A percentile compares a stretch with the other conserved stretches of the same genome.
These are phyloP conservation scores for Oreonectes daqikongensis DNA, from an alignment of 2,797 vertebrate species.

Conservation along the genomic window DNA sequence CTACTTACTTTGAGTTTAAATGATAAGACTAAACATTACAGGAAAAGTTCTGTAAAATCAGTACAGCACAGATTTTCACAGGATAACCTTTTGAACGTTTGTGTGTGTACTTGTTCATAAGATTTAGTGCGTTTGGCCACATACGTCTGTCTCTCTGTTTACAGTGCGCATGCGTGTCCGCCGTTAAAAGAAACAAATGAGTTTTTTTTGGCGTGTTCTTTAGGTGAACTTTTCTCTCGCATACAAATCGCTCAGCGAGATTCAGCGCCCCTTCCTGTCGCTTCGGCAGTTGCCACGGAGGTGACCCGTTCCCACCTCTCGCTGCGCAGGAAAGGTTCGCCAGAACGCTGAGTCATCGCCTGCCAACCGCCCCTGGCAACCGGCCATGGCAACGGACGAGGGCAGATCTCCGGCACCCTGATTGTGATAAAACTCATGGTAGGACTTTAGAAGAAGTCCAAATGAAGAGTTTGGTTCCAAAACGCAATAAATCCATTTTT, in stretches of 20 bases:
- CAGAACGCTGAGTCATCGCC: conserved; percentile 57
- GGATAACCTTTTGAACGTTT: conserved; percentile 17
- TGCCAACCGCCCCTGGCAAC: conserved; percentile 45
- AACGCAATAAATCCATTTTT: no score
- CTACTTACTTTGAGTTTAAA: no score
- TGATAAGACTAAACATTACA: no score
- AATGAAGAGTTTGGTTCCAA: no score
- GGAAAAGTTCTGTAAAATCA: not conserved
- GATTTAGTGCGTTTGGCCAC: conserved; percentile 15
- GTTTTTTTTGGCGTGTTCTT: conserved; percentile 14
- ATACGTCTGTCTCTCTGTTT: not conserved
- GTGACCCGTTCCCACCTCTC: conserved; percentile 43
- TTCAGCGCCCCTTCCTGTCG: conserved; percentile 36
- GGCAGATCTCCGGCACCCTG: not conserved
- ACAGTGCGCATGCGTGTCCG: conserved; percentile 1
- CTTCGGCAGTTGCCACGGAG: conserved; percentile 48
- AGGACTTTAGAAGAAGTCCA: not conserved
- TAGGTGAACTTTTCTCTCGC: conserved; percentile 49
- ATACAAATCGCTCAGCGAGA: conserved; percentile 51
- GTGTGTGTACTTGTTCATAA: not conserved
- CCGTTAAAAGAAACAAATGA: not conserved
- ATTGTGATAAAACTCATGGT: not conserved
- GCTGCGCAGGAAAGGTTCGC: conserved; percentile 59
- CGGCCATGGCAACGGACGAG: conserved; percentile 25
- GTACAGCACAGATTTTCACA: not conserved